These are phyloP conservation scores for Rhogogaster chlorosoma DNA, from an alignment of 2,888 invertebrate species.

Conservation along the genomic window DNA sequence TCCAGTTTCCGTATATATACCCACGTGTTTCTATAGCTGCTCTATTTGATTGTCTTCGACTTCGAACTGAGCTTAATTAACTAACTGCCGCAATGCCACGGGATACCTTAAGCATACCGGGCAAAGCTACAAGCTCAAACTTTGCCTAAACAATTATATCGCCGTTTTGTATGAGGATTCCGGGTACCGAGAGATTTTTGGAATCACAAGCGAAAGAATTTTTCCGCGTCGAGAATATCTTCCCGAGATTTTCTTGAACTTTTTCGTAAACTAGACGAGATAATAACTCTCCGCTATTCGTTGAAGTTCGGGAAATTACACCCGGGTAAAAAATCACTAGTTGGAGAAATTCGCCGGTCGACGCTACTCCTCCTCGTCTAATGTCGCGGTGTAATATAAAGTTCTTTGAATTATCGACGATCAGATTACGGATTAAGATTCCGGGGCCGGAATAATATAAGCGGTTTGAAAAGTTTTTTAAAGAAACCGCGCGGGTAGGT, in stretches of 20 bases:
- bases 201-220: too few relatives aligned
- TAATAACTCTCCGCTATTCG: background rate
- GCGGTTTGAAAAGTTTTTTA: conserved; percentile 14
- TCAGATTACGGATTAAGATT: conserved; percentile 39
- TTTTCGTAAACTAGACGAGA: too few relatives aligned
- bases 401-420: conserved; percentile 44
- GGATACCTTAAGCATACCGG: background rate
- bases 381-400: conserved; percentile 2
- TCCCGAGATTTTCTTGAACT: too few relatives aligned
- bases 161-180: too few relatives aligned
- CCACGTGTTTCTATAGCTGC: background rate
- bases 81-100: background rate
- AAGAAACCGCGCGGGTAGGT: background rate
- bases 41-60: conserved; percentile 24
- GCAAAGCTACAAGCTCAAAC: background rate
- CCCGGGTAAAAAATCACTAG: background rate
- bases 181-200: too few relatives aligned
- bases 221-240: too few relatives aligned
- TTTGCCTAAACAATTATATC: background rate
- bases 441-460: background rate
- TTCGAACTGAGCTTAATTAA: conserved; percentile 26
- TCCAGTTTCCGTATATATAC: background rate
- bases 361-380: background rate
- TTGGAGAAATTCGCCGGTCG: background rate
- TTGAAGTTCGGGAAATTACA: background rate